Conservation (phyloP, 2,888 invertebrate species). For the Orchesellides sinensis region DNA sequence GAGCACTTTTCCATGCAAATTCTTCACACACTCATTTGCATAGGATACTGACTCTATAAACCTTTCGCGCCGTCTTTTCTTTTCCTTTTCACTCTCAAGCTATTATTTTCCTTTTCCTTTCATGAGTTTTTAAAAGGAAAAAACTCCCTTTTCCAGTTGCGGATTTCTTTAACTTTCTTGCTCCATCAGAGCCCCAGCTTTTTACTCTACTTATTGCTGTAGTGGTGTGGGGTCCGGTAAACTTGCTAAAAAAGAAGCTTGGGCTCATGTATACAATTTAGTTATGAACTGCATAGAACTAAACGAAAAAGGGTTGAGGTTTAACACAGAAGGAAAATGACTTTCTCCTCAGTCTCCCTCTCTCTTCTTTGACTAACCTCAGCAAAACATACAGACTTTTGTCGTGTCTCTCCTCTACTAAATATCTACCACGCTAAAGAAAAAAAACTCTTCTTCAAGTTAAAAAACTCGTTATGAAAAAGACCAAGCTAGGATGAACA, state of each 20-base stretch:
- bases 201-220: not conserved
- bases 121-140: conserved; percentile 30
- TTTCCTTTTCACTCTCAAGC: conserved; percentile 12
- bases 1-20: conserved; percentile 75
- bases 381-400: too few relatives aligned
- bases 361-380: too few relatives aligned
- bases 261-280: too few relatives aligned
- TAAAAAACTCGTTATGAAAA: conserved; percentile 3
- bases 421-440: too few relatives aligned
- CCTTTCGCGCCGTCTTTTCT: conserved; percentile 59
- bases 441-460: not conserved
- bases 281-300: too few relatives aligned
- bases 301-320: conserved; percentile 28
- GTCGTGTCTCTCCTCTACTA: too few relatives aligned
- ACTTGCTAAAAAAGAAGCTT: not conserved
- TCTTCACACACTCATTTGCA: conserved; percentile 75
- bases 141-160: conserved; percentile 53
- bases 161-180: conserved; percentile 46
- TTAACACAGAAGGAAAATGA: conserved; percentile 34
- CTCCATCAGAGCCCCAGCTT: not conserved
- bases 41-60: conserved; percentile 72
- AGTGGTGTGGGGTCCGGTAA: not conserved
- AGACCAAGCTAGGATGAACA: not conserved
- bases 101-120: conserved; percentile 19
- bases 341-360: conserved; percentile 21